Conservation (phyloP, 2,888 invertebrate species). For the Cheilosia urbana region DNA sequence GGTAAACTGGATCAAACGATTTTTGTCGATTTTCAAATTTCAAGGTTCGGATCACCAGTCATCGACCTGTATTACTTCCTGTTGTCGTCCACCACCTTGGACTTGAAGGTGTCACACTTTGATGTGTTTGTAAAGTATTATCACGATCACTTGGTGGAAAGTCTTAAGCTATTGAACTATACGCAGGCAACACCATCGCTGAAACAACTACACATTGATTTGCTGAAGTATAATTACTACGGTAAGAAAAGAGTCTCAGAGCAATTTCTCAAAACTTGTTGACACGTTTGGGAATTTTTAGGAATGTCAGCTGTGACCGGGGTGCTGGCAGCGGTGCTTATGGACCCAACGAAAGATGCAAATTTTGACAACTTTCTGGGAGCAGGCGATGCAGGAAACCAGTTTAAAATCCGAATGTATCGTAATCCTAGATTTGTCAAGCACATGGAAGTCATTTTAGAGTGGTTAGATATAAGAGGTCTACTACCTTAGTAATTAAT, state of each 20-base stretch:
- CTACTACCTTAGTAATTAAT: too few relatives aligned
- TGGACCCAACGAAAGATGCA: conserved; percentile 79
- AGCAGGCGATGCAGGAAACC: conserved; percentile 71
- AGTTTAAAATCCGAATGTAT: conserved; percentile 79
- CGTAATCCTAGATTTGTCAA: conserved; percentile 79
- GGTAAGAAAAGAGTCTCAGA: conserved; percentile 75
- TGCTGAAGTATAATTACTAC: conserved; percentile 78
- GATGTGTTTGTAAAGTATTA: conserved; percentile 81
- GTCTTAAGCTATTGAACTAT: conserved; percentile 79
- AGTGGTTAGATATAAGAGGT: conserved; percentile 80
- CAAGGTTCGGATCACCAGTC: conserved; percentile 78
- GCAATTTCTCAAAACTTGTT: neutral
- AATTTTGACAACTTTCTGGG: conserved; percentile 77
- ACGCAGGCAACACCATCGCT: conserved; percentile 78
- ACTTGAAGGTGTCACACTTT: conserved; percentile 80
- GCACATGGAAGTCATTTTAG: conserved; percentile 79
- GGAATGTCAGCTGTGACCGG: conserved; percentile 77
- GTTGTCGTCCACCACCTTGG: conserved; percentile 79
- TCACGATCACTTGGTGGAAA: conserved; percentile 78
- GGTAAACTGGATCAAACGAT: conserved; percentile 78
- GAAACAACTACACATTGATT: conserved; percentile 77
- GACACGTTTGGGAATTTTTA: conserved; percentile 39
- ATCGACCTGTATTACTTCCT: conserved; percentile 80
- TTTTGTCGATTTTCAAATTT: conserved; percentile 80
- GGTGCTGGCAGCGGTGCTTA: conserved; percentile 78